Evolutionary conservation across 2,888 invertebrate genomes (phyloP), one percentile per base, ranked within the genome.

Genomic region (Apamea crenata): DNA sequence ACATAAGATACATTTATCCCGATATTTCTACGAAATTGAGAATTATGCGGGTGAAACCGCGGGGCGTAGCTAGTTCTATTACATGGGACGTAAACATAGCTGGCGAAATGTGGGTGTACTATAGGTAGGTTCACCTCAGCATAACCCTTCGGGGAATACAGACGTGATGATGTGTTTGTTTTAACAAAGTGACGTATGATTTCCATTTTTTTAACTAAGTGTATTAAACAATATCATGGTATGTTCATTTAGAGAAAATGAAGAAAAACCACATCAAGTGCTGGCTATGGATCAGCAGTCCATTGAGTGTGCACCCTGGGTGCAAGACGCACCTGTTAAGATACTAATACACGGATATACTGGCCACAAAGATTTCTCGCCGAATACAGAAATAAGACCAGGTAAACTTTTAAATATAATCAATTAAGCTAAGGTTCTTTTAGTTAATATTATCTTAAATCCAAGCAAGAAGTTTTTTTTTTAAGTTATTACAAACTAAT

Each of bases 331-430:
- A 0, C 97, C 97, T 0, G 90, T 98, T 0, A 97, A 97, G 86
- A 94, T 98, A 25, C 87, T 98, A 1, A 96, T 98, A 68, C 98
- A 98, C 83, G 98, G 98, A 0, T 98, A 97, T 87, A 97, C 98
- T 0, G 98, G 98, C 0, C 80, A 97, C 88, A 97, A 94, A 77
- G 96, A 98, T 88, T 97, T 94, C 87, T 95, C 97, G 0, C 98
- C 98, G 0, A 98, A 97, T 88, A 94, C 95, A 8, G 96, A 97
- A 92, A 97, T 98, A 81, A 95, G 98, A 82, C 97, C 97, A 93
- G 97, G 97, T 97, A 79, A 79, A 40, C 25, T 5, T 61, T 40
- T 21, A 65, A 65, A 40, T 21, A 40, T 14, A 65, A 0, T 12
- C 10, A 18, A 50, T 25, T 70, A 25, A 32, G 47, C 29, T 44